Base-by-base conservation (phyloP, 1,140 invertebrate species). In the Scaptomyza graminum region DNA sequence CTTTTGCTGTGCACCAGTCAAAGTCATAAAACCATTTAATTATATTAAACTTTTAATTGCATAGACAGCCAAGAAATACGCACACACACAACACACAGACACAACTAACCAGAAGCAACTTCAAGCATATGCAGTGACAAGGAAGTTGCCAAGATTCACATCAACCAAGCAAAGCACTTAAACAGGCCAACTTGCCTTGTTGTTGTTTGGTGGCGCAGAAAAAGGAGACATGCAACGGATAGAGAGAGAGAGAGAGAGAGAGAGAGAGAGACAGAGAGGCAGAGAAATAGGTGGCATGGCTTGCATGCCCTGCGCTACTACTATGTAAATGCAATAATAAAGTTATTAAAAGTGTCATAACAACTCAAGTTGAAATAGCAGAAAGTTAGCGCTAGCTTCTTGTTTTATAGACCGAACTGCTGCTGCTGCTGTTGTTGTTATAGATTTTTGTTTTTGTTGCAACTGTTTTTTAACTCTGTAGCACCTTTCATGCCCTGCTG, bases 311-410 rank as follows among this genome's bases (percentile, higher is more conserved):
- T 68, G 76, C 76, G 7, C 8, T 3, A 34, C 31, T 34, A 77
- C 80, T 90, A 81, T 90, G 84, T 81, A 90, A 83, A 88, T 91
- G 90, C 80, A 91, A 91, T 91, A 91, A 91, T 91, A 91, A 91
- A 91, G 90, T 91, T 91, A 91, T 91, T 91, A 91, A 91, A 91
- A 91, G 90, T 91, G 90, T 91, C 90, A 91, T 91, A 91, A 91
- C 85, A 91, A 91, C 90, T 91, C 90, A 90, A 89, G 79, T 87
- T 87, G 82, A 82, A 87, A 88, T 87, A 88, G 82, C 82, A 74
- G 47, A 87, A 87, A 87, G 61, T 87, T 87, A 88, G 74, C 63
- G 76, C 69, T 70, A 87, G 81, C 76, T 85, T 64, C 64, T 80
- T 74, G 69, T 66, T 79, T 75, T 68, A 84, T 74, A 66, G 72